Percentiles rank a stretch among this genome's conserved stretches.
phyloP scores from a whole-genome alignment of 1,140 invertebrate genomes.

The Penaeus indicus region DNA sequence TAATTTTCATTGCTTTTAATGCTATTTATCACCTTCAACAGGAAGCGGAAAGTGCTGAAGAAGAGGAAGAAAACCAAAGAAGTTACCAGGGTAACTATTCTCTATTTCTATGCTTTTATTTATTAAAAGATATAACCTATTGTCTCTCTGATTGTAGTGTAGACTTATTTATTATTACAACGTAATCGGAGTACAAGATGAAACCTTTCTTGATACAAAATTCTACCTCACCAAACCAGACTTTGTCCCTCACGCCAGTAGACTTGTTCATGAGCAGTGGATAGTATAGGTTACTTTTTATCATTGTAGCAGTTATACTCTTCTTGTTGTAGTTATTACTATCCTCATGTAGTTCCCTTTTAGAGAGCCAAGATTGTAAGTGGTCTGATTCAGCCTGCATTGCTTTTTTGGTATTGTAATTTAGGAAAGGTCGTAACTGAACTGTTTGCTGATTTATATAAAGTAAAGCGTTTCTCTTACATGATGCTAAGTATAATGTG shows the following conservation, averaged over 20 bases:
- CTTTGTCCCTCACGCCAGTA: slow-evolving; percentile 30
- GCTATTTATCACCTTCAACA: not conserved
- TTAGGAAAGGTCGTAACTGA: slow-evolving; percentile 41
- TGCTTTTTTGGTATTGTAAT: slow-evolving; percentile 37
- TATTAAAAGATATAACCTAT: slow-evolving; percentile 20
- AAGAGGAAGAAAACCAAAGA: slow-evolving; percentile 61
- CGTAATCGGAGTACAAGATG: not conserved
- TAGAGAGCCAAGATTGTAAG: not conserved
- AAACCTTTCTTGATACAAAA: not conserved
- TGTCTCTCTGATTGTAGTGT: slow-evolving; percentile 51
- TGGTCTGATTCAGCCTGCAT: slow-evolving; percentile 44
- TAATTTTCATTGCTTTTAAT: too few relatives aligned
- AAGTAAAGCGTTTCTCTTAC: not conserved
- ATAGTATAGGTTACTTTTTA: slow-evolving; percentile 5
- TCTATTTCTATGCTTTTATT: not conserved
- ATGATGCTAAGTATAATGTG: too few relatives aligned
- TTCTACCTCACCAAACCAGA: slow-evolving; percentile 35
- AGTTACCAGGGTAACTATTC: slow-evolving; percentile 60
- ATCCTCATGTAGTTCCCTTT: slow-evolving; percentile 37
- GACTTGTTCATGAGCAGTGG: slow-evolving; percentile 42
- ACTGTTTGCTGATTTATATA: slow-evolving; percentile 4
- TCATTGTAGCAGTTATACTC: slow-evolving; percentile 12
- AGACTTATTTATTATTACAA: slow-evolving; percentile 39
- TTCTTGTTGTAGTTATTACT: slow-evolving; percentile 18
- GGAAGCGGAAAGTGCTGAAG: slow-evolving; percentile 63